Evolutionary conservation across 2,797 vertebrate species (phyloP).

Genomic region (Pogoniulus pusillus): DNA sequence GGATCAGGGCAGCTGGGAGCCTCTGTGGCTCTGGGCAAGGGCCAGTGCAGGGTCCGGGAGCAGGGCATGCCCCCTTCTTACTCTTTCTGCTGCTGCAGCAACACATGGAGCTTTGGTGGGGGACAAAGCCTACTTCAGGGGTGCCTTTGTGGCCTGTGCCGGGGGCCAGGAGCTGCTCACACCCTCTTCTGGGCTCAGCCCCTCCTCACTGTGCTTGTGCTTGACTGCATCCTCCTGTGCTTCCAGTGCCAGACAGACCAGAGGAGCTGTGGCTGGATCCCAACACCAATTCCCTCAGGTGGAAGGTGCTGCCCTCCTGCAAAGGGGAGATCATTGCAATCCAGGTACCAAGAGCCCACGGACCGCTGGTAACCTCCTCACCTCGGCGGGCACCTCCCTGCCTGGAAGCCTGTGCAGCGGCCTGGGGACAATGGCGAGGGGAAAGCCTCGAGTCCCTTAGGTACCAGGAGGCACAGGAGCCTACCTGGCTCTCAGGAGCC

Average conservation of each 20-base stretch:
- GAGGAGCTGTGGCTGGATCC: background rate
- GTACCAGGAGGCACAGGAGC: background rate
- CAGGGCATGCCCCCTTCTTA: background rate
- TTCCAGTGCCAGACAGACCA: background rate
- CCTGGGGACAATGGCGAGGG: background rate
- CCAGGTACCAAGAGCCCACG: background rate
- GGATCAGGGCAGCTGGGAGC: background rate
- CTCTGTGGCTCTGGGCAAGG: background rate
- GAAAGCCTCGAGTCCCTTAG: fast-evolving
- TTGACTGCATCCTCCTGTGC: background rate
- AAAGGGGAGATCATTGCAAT: background rate
- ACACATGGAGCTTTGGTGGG: background rate
- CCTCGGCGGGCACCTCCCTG: background rate
- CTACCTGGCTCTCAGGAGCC: background rate
- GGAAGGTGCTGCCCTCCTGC: background rate
- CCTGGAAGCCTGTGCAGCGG: background rate
- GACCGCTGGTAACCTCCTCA: fast-evolving
- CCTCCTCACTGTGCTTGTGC: fast-evolving
- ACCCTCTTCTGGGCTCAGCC: background rate
- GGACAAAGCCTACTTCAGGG: background rate
- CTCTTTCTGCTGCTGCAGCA: background rate
- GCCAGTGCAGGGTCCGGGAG: background rate
- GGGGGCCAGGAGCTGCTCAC: background rate
- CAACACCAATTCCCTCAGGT: background rate
- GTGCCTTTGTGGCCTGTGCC: no score